These are phyloP conservation scores for Oikopleura albicans DNA, from an alignment of 23 tunicate species.

Conservation along the genomic window DNA sequence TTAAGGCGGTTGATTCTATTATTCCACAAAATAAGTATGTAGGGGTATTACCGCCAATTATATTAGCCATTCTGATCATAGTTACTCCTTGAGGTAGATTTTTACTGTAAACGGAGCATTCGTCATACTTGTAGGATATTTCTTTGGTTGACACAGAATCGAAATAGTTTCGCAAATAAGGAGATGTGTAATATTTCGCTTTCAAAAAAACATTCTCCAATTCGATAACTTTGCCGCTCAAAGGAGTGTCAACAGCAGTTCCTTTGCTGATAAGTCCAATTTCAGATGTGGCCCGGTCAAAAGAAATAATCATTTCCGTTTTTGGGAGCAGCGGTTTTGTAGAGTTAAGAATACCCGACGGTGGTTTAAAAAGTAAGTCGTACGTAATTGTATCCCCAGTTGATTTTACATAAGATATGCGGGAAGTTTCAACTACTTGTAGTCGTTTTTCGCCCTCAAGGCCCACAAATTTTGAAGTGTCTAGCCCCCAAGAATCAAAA, in stretches of 20 bases:
- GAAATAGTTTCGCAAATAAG: not conserved
- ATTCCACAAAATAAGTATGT: not conserved
- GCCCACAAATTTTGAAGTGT: not conserved
- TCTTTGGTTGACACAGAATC: not conserved
- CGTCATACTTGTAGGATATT: not conserved
- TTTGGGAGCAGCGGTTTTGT: not conserved
- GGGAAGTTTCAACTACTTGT: not conserved
- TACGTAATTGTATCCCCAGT: not conserved
- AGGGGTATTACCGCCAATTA: not conserved
- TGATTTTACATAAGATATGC: not conserved
- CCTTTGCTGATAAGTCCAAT: not conserved
- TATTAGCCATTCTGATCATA: not conserved
- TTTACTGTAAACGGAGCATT: not conserved
- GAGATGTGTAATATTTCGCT: not conserved
- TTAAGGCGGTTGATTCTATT: not conserved
- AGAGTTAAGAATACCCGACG: not conserved
- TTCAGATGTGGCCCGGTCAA: not conserved
- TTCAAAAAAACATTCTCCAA: not conserved
- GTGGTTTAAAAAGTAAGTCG: not conserved
- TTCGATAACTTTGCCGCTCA: not conserved
- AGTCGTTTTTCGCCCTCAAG: not conserved
- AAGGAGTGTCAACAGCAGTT: not conserved
- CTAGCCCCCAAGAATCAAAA: not conserved
- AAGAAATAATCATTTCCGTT: not conserved
- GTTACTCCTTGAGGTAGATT: not conserved